Evolutionary conservation across 2,797 vertebrate species (phyloP).

Genomic region (Pseudochromis fuscus): DNA sequence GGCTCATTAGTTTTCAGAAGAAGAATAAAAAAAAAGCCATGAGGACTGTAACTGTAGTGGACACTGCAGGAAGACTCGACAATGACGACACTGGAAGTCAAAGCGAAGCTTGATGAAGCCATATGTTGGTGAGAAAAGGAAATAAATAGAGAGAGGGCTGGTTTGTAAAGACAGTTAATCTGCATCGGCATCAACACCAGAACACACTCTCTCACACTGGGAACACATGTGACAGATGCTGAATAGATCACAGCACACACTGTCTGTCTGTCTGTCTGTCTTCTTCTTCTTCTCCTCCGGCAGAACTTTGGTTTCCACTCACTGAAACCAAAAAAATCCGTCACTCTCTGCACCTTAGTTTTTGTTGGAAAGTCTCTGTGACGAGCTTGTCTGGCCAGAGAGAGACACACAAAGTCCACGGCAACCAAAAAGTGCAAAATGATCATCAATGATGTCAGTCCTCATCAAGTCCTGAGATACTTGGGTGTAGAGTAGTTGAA

Average conservation of each 20-base stretch:
- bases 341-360: constrained; percentile 1
- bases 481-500: constrained; percentile 95
- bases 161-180: not conserved
- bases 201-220: no score
- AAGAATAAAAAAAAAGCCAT: constrained; percentile 16
- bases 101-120: constrained; percentile 11
- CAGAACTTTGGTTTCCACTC: constrained; percentile 6
- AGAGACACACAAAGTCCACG: not conserved
- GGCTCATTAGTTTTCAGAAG: constrained; percentile 45
- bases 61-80: constrained; percentile 8
- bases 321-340: constrained; percentile 13
- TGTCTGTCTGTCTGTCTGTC: no score
- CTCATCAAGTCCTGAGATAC: constrained; percentile 87
- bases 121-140: constrained; percentile 8
- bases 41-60: constrained; percentile 25
- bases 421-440: constrained; percentile 58
- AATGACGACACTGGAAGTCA: not conserved
- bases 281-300: constrained; percentile 2
- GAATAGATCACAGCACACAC: constrained; percentile 5
- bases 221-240: not conserved
- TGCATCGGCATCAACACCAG: not conserved
- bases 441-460: not conserved
- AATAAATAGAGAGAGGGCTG: constrained; percentile 41
- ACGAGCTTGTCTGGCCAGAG: constrained; percentile 9
- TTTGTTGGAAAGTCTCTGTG: not conserved